Base-by-base conservation (phyloP, 2,888 invertebrate genomes). In the Thera obeliscata region DNA sequence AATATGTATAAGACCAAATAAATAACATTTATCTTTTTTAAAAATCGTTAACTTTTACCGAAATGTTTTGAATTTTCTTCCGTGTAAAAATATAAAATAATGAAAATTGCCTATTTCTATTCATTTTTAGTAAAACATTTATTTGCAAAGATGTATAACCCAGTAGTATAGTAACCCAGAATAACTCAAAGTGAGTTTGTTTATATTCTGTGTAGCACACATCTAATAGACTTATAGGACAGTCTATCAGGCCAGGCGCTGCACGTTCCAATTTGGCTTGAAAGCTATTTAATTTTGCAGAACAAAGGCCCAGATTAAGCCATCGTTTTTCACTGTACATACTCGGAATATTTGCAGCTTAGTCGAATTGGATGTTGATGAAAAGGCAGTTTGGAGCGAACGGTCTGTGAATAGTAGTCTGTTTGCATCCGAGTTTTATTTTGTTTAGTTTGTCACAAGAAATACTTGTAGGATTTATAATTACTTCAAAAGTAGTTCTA, bases 221-320 rank as follows among this genome's bases (percentile, higher is more conserved):
- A 50, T 60, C 12, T 52, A 56, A 67, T 56, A 60, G 56, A 64
- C 60, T 60, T 59, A 64, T 41, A 58, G 67, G 8, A 55, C 36
- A 59, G 48, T 64, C 58, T 64, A 67, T 73, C 64, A 61, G 55
- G 55, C 33, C 9, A 35, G 59, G 43, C 68, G 77, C 78, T 6
- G 79, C 81, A 84, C 64, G 58, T 86, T 86, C 81, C 87, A 87
- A 88, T 91, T 89, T 84, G 69, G 81, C 77, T 79, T 82, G 81
- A 85, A 87, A 82, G 84, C 83, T 84, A 87, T 88, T 90, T 88
- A 85, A 91, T 90, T 90, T 88, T 74, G 71, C 76, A 73, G 88
- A 87, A 91, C 90, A 91, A 91, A 86, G 81, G 86, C 73, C 74
- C 75, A 78, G 83, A 85, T 87, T 87, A 87, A 82, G 83, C 77